Conservation (phyloP, 2,113 vertebrate genomes). For the Apaloderma vittatum region DNA sequence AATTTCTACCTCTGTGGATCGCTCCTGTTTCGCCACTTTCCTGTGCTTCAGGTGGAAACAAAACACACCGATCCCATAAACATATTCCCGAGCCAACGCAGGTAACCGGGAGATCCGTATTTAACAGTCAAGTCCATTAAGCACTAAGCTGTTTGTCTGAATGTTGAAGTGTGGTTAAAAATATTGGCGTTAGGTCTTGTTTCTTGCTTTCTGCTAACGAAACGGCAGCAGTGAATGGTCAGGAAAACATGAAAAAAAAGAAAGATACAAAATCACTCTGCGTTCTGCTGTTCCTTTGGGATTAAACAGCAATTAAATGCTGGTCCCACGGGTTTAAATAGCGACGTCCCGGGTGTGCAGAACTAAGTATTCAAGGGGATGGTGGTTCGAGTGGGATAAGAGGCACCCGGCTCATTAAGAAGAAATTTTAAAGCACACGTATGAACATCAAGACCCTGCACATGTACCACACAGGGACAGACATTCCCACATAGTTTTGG, state of each 20-base stretch:
- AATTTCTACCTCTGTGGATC: constrained; percentile 27
- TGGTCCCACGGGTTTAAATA: background rate
- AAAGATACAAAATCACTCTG: background rate
- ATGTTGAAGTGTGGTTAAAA: background rate
- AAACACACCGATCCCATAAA: background rate
- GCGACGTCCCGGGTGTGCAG: background rate
- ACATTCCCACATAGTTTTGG: fast-evolving
- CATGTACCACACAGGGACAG: background rate
- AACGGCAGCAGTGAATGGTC: fast-evolving
- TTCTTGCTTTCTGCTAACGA: background rate
- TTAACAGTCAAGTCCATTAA: background rate
- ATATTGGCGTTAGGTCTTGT: background rate
- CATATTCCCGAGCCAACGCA: background rate
- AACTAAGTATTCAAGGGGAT: fast-evolving
- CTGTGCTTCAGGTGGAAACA: constrained; percentile 30
- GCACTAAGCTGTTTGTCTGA: background rate
- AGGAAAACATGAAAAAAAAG: fast-evolving
- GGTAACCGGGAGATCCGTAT: background rate
- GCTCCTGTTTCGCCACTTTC: background rate
- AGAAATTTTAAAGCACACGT: background rate
- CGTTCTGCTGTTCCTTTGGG: background rate
- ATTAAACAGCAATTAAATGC: too few relatives aligned
- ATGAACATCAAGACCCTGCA: fast-evolving
- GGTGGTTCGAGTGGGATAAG: background rate
- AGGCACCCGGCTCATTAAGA: background rate